A percentile compares a stretch with the other conserved stretches of the same genome.
phyloP scores from a whole-genome alignment of 2,888 invertebrate genomes.

The Anaspis maculata region DNA sequence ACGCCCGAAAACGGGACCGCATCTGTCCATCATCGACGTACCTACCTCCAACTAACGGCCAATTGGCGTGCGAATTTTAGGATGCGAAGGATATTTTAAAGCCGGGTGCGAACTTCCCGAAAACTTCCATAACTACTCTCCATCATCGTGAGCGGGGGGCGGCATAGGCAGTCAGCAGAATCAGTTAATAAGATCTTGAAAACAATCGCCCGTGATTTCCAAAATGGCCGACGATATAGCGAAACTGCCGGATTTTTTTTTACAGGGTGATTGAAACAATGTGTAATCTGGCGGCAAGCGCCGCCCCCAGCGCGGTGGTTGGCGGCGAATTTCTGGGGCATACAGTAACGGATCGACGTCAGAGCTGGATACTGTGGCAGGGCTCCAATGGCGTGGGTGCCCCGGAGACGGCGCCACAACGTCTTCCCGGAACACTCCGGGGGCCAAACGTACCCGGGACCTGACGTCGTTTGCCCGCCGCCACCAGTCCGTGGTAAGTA shows the following conservation, averaged over 20 bases:
- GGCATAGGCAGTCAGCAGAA: constrained; percentile 30
- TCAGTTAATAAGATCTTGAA: constrained; percentile 42
- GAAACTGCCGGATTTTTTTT: constrained; percentile 26
- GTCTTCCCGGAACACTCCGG: constrained; percentile 41
- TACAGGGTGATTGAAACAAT: constrained; percentile 35
- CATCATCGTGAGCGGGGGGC: not conserved
- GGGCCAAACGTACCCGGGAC: constrained; percentile 40
- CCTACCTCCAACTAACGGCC: too few relatives aligned
- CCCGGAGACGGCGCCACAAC: constrained; percentile 46
- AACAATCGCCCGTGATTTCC: constrained; percentile 40
- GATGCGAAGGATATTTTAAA: too few relatives aligned
- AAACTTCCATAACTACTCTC: too few relatives aligned
- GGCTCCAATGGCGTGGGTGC: constrained; percentile 44
- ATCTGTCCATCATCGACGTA: too few relatives aligned
- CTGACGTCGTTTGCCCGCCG: constrained; percentile 25
- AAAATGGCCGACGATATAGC: constrained; percentile 38
- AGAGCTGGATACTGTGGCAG: constrained; percentile 38
- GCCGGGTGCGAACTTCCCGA: too few relatives aligned
- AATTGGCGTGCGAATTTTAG: too few relatives aligned
- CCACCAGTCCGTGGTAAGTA: constrained; percentile 11
- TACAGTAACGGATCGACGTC: constrained; percentile 33
- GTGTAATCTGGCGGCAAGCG: constrained; percentile 28
- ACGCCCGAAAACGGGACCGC: too few relatives aligned
- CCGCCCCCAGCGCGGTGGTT: constrained; percentile 17
- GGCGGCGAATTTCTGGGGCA: constrained; percentile 19